phyloP scores from a whole-genome alignment of 1,140 invertebrate species.

The Chionoecetes opilio region DNA sequence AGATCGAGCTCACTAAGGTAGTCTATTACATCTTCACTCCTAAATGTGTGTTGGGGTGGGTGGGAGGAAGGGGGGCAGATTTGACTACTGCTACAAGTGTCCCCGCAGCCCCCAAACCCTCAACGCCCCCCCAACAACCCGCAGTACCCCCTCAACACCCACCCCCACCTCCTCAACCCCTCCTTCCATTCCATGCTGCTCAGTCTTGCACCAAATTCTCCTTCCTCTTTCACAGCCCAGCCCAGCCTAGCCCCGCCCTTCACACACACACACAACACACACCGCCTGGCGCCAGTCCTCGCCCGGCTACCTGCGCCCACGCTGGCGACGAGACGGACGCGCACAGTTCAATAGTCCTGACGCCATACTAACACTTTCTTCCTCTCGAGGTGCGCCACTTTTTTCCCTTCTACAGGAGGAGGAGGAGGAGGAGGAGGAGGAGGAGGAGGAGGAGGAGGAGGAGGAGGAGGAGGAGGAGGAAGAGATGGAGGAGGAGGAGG shows the following conservation, averaged over 20 bases:
- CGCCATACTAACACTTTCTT: slow-evolving; percentile 56
- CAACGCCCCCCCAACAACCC: neutral
- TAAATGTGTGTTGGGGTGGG: neutral
- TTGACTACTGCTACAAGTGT: neutral
- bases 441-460: neutral
- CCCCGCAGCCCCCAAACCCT: neutral
- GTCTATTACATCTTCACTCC: no score
- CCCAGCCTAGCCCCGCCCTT: neutral
- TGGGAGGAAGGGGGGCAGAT: neutral
- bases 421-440: slow-evolving; percentile 14
- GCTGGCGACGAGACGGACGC: slow-evolving; percentile 22
- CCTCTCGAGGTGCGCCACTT: slow-evolving; percentile 56
- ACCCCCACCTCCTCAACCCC: neutral
- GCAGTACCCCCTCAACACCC: neutral
- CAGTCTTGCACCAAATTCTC: neutral
- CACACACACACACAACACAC: neutral
- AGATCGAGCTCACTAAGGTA: no score
- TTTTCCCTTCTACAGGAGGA: slow-evolving; percentile 17
- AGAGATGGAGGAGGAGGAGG: neutral
- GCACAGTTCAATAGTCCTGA: slow-evolving; percentile 61
- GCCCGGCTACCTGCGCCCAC: slow-evolving; percentile 43
- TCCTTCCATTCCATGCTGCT: neutral
- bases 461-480: no score
- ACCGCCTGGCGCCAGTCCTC: slow-evolving; percentile 45
- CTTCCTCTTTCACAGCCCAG: neutral